phyloP scores from a whole-genome alignment of 2,888 invertebrate genomes.

The Tuberolachnus salignus region DNA sequence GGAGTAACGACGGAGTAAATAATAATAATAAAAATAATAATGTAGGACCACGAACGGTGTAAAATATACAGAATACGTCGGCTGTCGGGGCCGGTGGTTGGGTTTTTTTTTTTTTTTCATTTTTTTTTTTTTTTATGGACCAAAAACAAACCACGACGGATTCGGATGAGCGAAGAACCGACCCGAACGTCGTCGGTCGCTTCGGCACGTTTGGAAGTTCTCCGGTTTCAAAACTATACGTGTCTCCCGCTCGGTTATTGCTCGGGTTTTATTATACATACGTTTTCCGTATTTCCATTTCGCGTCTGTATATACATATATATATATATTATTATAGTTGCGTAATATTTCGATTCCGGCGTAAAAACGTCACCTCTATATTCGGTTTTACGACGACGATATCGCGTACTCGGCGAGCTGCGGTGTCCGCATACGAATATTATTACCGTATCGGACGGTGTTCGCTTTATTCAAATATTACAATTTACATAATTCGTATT shows the following conservation, averaged over 20 bases:
- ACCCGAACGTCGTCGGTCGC: slow-evolving; percentile 39
- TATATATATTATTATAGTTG: not conserved
- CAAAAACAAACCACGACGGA: slow-evolving; percentile 55
- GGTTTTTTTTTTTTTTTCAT: not conserved
- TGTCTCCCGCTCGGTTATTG: slow-evolving; percentile 40
- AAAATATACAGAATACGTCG: not conserved
- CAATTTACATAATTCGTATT: no score
- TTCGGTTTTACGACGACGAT: slow-evolving; percentile 24
- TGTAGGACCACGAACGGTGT: no score
- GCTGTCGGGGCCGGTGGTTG: not conserved
- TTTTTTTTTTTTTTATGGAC: slow-evolving; percentile 28
- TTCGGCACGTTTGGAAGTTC: slow-evolving; percentile 49
- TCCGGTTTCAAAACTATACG: slow-evolving; percentile 45
- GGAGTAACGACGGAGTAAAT: no score
- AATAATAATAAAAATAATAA: no score
- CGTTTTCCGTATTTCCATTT: no score
- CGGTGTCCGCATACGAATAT: not conserved
- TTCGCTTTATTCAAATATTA: no score
- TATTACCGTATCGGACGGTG: not conserved
- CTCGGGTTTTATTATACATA: slow-evolving; percentile 7
- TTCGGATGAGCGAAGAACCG: slow-evolving; percentile 50
- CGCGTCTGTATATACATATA: not conserved
- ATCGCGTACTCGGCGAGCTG: not conserved
- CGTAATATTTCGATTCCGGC: slow-evolving; percentile 35
- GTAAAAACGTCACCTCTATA: slow-evolving; percentile 32